Base-by-base conservation (phyloP, 2,888 invertebrate species). In the Noctua janthina region DNA sequence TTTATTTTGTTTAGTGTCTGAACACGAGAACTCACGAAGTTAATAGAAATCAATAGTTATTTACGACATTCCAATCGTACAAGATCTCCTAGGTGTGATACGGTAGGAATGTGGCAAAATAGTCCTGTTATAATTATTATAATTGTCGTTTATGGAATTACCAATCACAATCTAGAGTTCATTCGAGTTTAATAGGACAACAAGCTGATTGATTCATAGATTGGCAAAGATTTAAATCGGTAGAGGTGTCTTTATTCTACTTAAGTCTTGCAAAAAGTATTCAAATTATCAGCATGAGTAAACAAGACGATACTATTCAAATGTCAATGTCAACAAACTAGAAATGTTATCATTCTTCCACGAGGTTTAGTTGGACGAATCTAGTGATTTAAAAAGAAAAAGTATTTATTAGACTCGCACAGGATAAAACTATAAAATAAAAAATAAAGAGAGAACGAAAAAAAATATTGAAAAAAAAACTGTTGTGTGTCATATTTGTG, bases 61-160 rank as follows among this genome's bases (percentile, higher is more conserved):
- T 82, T 13, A 39, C 59, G 0, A 72, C 81, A 82, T 82, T 85
- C 85, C 82, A 80, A n/a, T 68, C 20, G 59, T 49, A n/a, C 43
- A 66, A 79, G 85, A 82, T 82, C 67, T 39, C 23, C 46, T 7
- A 62, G 71, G 62, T 85, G 17, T 69, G 86, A 69, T 85, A 82
- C 11, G 46, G 29, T 39, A 29, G 74, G 77, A 84, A 79, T 86
- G 67, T 75, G 13, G 67, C 62, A 72, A 73, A 81, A 62, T 54
- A 76, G 13, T 76, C 35, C 23, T 54, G 70, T 79, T 59, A 69
- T 23, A 13, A 78, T 64, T 23, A 78, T 69, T 23, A 29, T 29
- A 76, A 84, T 80, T 66, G 62, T 35, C 59, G 20, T 80, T 72
- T 72, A 72, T 39, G 20, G 54, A 73, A 82, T 72, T 66, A 17